These are phyloP conservation scores for Hemaris fuciformis DNA, from an alignment of 2,888 invertebrate genomes.

Conservation along the genomic window DNA sequence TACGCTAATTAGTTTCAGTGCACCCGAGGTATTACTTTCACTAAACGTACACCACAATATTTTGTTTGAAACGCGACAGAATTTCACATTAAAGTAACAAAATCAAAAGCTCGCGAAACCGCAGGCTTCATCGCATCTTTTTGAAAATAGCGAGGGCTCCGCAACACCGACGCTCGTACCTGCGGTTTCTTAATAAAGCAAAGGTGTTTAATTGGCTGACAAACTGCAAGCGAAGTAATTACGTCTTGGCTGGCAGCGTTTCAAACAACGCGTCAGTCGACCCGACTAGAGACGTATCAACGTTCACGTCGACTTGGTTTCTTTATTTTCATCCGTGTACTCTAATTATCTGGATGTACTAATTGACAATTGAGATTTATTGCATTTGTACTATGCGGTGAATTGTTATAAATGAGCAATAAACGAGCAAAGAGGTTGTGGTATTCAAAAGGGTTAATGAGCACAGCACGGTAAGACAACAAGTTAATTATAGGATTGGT, in stretches of 20 bases:
- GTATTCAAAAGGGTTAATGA: conserved; percentile 11
- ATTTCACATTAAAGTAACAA: background rate
- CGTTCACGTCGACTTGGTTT: conserved; percentile 14
- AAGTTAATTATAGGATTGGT: background rate
- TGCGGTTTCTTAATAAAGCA: conserved; percentile 80
- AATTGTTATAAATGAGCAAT: conserved; percentile 10
- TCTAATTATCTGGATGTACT: background rate
- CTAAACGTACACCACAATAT: background rate
- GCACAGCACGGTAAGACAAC: background rate
- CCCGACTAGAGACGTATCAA: conserved; percentile 45
- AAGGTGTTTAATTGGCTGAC: conserved; percentile 82
- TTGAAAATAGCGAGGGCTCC: conserved; percentile 5
- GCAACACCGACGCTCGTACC: conserved; percentile 37
- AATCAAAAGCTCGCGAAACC: background rate
- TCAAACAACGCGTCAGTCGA: conserved; percentile 74
- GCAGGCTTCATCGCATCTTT: background rate
- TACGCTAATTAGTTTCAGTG: background rate
- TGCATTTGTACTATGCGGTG: background rate
- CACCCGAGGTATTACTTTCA: background rate
- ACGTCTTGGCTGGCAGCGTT: conserved; percentile 67
- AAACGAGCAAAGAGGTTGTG: background rate
- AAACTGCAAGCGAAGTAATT: conserved; percentile 80
- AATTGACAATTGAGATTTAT: conserved; percentile 13
- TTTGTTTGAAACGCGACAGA: background rate
- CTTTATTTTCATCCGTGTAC: background rate